These are phyloP conservation scores for Timema cristinae DNA, from an alignment of 2,888 invertebrate species.

Conservation along the genomic window DNA sequence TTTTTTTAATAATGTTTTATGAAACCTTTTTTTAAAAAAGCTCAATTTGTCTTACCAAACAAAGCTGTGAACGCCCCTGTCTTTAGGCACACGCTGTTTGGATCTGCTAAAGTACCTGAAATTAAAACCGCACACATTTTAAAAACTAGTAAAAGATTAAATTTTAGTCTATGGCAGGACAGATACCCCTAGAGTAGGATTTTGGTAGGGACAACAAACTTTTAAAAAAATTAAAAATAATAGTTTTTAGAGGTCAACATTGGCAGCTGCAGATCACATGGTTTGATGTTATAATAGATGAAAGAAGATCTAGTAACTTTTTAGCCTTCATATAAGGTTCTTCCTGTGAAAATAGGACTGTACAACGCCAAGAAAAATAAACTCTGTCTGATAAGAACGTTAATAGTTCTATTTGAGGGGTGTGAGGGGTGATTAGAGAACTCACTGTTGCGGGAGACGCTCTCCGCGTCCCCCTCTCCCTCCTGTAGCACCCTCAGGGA, in stretches of 20 bases:
- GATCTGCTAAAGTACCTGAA: constrained; percentile 35
- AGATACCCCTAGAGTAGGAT: too few relatives aligned
- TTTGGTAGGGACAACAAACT: background rate
- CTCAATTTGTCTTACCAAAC: constrained; percentile 44
- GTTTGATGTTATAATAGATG: too few relatives aligned
- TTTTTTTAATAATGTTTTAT: too few relatives aligned
- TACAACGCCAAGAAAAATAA: too few relatives aligned
- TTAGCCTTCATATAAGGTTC: too few relatives aligned
- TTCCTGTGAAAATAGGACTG: too few relatives aligned
- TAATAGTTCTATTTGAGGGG: too few relatives aligned
- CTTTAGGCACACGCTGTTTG: constrained; percentile 59
- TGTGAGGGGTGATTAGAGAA: background rate
- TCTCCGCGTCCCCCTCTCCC: constrained; percentile 64
- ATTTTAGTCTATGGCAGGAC: too few relatives aligned
- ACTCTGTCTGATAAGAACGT: too few relatives aligned
- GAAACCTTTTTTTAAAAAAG: too few relatives aligned
- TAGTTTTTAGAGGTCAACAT: background rate
- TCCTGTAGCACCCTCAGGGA: constrained; percentile 83
- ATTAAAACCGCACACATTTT: constrained; percentile 12
- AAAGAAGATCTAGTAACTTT: too few relatives aligned
- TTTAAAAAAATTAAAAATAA: constrained; percentile 11
- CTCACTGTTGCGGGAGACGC: constrained; percentile 39
- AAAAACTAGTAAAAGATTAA: background rate
- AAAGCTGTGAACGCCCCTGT: constrained; percentile 63
- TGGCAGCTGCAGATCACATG: too few relatives aligned